A percentile compares a stretch with the other conserved stretches of the same genome.
Evolutionary conservation across 2,888 invertebrate species (phyloP).

Genomic region (Psococerastis gibbosa): DNA sequence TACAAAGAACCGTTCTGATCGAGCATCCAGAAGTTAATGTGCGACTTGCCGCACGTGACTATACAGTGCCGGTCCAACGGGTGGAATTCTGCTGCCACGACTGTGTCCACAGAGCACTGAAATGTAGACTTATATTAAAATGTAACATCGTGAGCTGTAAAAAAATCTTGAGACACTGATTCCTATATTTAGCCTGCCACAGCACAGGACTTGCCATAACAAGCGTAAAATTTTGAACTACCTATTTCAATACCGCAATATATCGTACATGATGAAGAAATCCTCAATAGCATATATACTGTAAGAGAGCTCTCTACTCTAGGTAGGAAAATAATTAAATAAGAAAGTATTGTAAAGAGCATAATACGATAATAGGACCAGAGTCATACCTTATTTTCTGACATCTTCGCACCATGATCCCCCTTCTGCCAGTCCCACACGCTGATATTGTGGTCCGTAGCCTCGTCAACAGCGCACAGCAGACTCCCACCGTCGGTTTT

Average conservation of each 20-base stretch:
- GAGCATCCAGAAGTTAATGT: conserved; percentile 79
- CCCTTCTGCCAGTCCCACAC: conserved; percentile 88
- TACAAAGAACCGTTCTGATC: conserved; percentile 63
- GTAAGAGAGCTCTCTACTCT: no score
- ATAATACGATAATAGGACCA: not conserved
- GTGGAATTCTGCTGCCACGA: conserved; percentile 80
- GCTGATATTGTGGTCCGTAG: conserved; percentile 70
- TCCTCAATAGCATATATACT: no score
- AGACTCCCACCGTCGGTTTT: conserved; percentile 69
- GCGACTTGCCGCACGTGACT: conserved; percentile 79
- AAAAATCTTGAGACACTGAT: no score
- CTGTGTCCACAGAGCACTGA: conserved; percentile 81
- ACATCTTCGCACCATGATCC: conserved; percentile 61
- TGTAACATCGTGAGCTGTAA: no score
- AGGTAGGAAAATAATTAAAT: no score
- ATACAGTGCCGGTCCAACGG: conserved; percentile 72
- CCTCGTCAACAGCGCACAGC: conserved; percentile 72
- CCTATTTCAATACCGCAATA: no score
- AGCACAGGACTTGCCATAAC: no score
- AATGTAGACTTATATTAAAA: no score
- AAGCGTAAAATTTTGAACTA: no score
- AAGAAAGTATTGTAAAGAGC: not conserved
- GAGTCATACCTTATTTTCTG: conserved; percentile 66
- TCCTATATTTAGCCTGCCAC: no score
- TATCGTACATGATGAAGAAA: no score